Base-by-base conservation (phyloP, 2,113 vertebrate species). In the Orthonyx spaldingii region DNA sequence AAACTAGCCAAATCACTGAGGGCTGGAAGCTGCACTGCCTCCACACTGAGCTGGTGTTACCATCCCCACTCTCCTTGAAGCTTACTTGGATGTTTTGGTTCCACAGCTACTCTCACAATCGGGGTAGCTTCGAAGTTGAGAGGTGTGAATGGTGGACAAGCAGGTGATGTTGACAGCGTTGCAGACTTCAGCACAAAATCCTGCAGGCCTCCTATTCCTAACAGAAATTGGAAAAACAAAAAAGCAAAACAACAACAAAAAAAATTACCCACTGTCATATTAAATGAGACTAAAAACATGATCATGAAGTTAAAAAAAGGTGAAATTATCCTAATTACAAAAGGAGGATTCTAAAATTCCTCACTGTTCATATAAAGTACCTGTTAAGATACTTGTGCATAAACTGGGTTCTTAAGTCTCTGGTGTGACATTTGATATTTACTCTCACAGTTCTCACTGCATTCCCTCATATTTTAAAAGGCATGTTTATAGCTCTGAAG, bases 31-130 rank as follows among this genome's bases (percentile, higher is more conserved):
- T 84, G 65, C 32, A 53, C 13, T 81, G 60, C 76, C 24, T 27
- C 33, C 39, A 66, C 60, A 18, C 1, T 21, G n/a, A 46, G 79
- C 13, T 37, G 65, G 3, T 10, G 4, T 19, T 7, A 18, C 32
- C 32, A 32, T 6, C 23, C 22, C 70, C 44, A 11, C 13, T 33
- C 32, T 22, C 64, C 56, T 14, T 60, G 19, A n/a, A 30, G 97
- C 99, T 96, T 98, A 99, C 99, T 98, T 86, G 99, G 99, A 92
- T 99, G 99, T 85, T 99, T 99, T 0, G 99, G 99, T 46, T 99
- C 99, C 12, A 99, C 94, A 32, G 99, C 99, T 1, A 99, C 99
- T 50, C 99, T 98, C 57, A 99, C 99, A 18, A 99, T 99, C 1
- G 99, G 99, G 0, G 98, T 98, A 13, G 98, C 99, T 93, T 99